Percentiles rank a stretch among this genome's conserved stretches.
These are phyloP conservation scores for Crotalus helleri DNA, from an alignment of 2,113 vertebrate species.

Conservation along the genomic window DNA sequence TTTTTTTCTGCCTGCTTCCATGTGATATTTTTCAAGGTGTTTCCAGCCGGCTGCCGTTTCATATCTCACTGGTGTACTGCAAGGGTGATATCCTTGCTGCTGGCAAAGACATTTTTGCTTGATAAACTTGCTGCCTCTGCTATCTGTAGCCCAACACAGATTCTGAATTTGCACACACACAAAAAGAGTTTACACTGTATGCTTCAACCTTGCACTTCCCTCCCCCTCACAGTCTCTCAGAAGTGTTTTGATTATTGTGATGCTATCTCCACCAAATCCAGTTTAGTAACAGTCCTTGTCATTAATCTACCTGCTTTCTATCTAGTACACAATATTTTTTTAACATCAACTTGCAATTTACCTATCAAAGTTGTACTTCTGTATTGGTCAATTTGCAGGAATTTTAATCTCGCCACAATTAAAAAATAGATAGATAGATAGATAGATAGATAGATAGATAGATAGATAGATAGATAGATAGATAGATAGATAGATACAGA, in stretches of 20 bases:
- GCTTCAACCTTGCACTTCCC: constrained; percentile 19
- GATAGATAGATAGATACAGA: too few species aligned
- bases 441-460: too few species aligned
- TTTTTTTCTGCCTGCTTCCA: constrained; percentile 16
- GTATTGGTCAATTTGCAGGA: constrained; percentile 27
- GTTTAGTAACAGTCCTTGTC: constrained; percentile 51
- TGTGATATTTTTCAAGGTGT: constrained; percentile 16
- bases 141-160: background rate
- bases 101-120: constrained; percentile 44
- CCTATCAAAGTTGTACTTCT: constrained; percentile 37
- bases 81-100: constrained; percentile 38
- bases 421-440: background rate
- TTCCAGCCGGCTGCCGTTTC: constrained; percentile 45
- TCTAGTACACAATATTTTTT: constrained; percentile 44
- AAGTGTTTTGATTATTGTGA: constrained; percentile 51
- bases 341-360: constrained; percentile 24
- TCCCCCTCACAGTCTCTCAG: constrained; percentile 22
- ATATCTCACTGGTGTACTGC: constrained; percentile 31
- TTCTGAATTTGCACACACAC: constrained; percentile 32
- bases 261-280: constrained; percentile 26
- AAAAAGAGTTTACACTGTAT: constrained; percentile 36
- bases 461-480: too few species aligned
- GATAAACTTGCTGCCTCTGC: constrained; percentile 30
- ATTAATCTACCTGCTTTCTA: constrained; percentile 36
- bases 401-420: background rate